Evolutionary conservation across 2,113 vertebrate species (phyloP).

Genomic region (Lucifuga dentata): DNA sequence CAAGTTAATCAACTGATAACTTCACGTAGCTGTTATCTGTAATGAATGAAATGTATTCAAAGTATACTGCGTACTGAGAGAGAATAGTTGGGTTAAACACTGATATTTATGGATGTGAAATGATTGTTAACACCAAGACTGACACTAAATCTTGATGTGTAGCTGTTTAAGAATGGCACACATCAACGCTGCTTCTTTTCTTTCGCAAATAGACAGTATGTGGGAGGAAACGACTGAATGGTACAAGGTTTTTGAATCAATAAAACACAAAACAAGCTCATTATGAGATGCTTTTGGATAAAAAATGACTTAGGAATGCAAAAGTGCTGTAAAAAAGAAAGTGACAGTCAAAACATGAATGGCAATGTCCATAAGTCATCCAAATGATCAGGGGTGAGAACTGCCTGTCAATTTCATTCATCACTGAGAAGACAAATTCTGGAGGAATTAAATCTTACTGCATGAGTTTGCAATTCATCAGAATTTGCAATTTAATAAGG

Average conservation of each 20-base stretch:
- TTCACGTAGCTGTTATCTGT: constrained; percentile 73
- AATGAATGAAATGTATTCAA: constrained; percentile 65
- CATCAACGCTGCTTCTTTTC: constrained; percentile 29
- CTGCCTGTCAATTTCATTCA: constrained; percentile 85
- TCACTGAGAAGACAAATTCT: constrained; percentile 57
- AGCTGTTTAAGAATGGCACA: constrained; percentile 14
- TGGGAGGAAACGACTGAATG: constrained; percentile 52
- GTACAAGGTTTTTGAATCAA: constrained; percentile 50
- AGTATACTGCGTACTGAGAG: constrained; percentile 42
- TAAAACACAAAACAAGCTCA: constrained; percentile 49
- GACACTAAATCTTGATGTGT: constrained; percentile 25
- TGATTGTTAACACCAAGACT: constrained; percentile 39
- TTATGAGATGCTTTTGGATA: constrained; percentile 60
- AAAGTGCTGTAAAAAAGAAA: constrained; percentile 27
- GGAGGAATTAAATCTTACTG: not conserved
- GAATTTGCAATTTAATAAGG: too few relatives aligned
- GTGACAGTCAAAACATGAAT: constrained; percentile 41
- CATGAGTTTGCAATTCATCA: too few relatives aligned
- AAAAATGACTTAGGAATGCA: constrained; percentile 43
- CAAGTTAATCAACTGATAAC: constrained; percentile 73
- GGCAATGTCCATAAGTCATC: constrained; percentile 42
- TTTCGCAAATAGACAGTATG: constrained; percentile 40
- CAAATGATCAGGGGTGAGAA: constrained; percentile 50
- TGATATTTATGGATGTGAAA: constrained; percentile 51
- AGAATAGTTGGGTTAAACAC: constrained; percentile 49